Conservation (phyloP, 2,888 invertebrate genomes). For the Lepidocyrtoides sp. region DNA sequence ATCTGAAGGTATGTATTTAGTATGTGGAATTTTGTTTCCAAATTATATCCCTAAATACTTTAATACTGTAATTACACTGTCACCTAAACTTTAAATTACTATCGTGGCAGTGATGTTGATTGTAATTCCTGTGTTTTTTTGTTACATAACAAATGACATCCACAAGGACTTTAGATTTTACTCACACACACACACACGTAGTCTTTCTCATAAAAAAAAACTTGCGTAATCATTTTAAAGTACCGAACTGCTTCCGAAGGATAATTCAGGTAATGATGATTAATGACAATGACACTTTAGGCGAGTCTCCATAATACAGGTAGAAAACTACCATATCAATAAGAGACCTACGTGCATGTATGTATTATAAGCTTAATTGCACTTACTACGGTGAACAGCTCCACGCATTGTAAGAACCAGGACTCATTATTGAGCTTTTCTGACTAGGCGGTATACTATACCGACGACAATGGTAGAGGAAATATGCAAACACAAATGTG, state of each 20-base stretch:
- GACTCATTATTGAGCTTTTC: slow-evolving; percentile 24
- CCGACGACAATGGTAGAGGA: not conserved
- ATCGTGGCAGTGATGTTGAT: not conserved
- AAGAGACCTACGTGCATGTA: not conserved
- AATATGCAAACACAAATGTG: not conserved
- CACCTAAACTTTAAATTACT: not conserved
- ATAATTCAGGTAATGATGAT: slow-evolving; percentile 42
- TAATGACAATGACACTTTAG: slow-evolving; percentile 46
- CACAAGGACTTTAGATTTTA: not conserved
- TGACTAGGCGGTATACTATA: not conserved
- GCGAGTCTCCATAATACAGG: no score
- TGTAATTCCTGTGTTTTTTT: slow-evolving; percentile 11
- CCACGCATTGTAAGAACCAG: slow-evolving; percentile 29
- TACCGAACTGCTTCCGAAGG: slow-evolving; percentile 37
- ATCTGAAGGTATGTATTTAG: not conserved
- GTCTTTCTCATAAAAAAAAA: not conserved
- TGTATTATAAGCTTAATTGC: not conserved
- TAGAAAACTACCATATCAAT: not conserved
- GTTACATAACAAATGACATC: slow-evolving; percentile 11
- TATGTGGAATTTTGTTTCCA: not conserved
- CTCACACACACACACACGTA: not conserved
- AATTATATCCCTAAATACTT: not conserved
- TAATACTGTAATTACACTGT: no score
- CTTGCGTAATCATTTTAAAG: slow-evolving; percentile 30
- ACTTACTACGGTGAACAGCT: not conserved